Conservation (phyloP, 1,140 invertebrate genomes). For the Pinna nobilis region DNA sequence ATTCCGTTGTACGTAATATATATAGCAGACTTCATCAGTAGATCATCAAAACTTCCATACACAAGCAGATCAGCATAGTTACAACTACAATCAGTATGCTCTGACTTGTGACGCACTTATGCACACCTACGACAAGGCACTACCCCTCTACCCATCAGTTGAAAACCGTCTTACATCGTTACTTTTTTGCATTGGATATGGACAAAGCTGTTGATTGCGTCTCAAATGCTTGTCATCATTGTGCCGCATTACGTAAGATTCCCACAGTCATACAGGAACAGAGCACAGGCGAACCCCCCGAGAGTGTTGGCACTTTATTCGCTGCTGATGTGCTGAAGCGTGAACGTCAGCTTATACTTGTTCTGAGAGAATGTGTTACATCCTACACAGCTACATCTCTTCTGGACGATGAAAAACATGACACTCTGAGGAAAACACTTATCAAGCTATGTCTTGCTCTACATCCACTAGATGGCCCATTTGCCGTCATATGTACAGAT, state of each 20-base stretch:
- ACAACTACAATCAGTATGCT: slow-evolving; percentile 29
- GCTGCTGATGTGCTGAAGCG: slow-evolving; percentile 35
- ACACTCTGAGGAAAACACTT: no score
- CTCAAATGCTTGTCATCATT: slow-evolving; percentile 38
- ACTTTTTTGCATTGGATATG: slow-evolving; percentile 46
- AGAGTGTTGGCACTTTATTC: slow-evolving; percentile 32
- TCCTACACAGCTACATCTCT: slow-evolving; percentile 31
- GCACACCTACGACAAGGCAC: slow-evolving; percentile 40
- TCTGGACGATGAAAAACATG: slow-evolving; percentile 24
- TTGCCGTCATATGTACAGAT: background rate
- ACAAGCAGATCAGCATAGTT: slow-evolving; percentile 42
- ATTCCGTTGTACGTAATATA: slow-evolving; percentile 3
- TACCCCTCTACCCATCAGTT: no score
- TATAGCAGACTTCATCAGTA: slow-evolving; percentile 14
- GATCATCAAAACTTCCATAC: slow-evolving; percentile 22
- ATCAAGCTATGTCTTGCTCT: slow-evolving; percentile 1
- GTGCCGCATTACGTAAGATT: slow-evolving; percentile 25
- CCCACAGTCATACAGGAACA: slow-evolving; percentile 12
- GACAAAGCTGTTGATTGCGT: slow-evolving; percentile 29
- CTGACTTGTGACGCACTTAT: slow-evolving; percentile 25
- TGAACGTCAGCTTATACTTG: slow-evolving; percentile 31
- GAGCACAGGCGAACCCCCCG: slow-evolving; percentile 32
- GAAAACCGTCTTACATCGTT: no score
- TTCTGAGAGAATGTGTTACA: slow-evolving; percentile 37
- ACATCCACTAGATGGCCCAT: slow-evolving; percentile 16